These are phyloP conservation scores for Cartodere bifasciata DNA, from an alignment of 2,888 invertebrate species.

Conservation along the genomic window DNA sequence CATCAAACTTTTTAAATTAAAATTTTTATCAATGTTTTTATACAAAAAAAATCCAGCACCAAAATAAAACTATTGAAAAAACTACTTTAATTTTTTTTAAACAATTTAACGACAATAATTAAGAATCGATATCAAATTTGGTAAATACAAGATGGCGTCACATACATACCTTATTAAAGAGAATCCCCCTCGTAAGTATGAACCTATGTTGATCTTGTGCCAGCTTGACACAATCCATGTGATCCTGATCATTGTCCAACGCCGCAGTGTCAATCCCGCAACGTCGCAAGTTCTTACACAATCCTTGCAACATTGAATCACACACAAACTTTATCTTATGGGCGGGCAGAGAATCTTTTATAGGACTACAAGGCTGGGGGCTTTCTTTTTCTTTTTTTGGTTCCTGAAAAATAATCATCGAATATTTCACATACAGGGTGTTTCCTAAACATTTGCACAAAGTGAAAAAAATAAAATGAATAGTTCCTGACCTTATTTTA, in stretches of 20 bases:
- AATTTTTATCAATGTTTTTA: too few relatives aligned
- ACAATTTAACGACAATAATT: not conserved
- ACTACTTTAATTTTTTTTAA: not conserved
- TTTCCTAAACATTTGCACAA: too few relatives aligned
- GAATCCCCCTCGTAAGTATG: slow-evolving; percentile 41
- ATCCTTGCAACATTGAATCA: slow-evolving; percentile 45
- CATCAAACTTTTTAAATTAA: too few relatives aligned
- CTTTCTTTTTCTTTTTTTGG: too few relatives aligned
- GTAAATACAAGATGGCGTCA: not conserved
- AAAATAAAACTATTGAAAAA: too few relatives aligned
- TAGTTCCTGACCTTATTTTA: too few relatives aligned
- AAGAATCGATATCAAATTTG: slow-evolving; percentile 4
- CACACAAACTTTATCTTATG: slow-evolving; percentile 39
- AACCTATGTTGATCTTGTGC: slow-evolving; percentile 40
- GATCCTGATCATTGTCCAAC: slow-evolving; percentile 37
- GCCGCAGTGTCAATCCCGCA: slow-evolving; percentile 48
- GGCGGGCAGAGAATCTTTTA: slow-evolving; percentile 21
- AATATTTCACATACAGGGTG: too few relatives aligned
- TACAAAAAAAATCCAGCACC: too few relatives aligned
- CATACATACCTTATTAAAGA: slow-evolving; percentile 34
- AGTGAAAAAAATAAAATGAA: too few relatives aligned
- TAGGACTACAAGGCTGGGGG: slow-evolving; percentile 29
- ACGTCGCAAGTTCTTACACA: slow-evolving; percentile 49
- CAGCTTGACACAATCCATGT: slow-evolving; percentile 39
- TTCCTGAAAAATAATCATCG: too few relatives aligned